A percentile compares a stretch with the other conserved stretches of the same genome.
These are phyloP conservation scores for Microctenopoma stevenorrisi DNA, from an alignment of 2,797 vertebrate species.

Conservation along the genomic window DNA sequence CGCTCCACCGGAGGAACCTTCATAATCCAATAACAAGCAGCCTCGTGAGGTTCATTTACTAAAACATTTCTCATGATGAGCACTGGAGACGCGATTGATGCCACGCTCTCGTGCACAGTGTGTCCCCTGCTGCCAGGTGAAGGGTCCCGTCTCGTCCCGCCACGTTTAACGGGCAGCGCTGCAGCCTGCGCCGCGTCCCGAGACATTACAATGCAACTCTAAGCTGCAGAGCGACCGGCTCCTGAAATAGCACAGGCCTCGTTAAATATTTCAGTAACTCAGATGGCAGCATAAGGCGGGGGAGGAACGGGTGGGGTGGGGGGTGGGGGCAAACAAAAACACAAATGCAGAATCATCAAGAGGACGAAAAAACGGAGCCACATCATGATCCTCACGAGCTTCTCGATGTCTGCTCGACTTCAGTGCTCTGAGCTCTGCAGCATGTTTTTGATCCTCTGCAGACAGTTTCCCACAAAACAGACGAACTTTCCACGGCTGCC, in stretches of 20 bases:
- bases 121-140: background rate
- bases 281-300: conserved; percentile 54
- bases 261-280: conserved; percentile 80
- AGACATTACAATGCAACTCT: conserved; percentile 20
- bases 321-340: background rate
- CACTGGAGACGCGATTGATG: background rate
- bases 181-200: background rate
- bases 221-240: conserved; percentile 44
- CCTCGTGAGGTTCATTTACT: no score
- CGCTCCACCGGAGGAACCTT: background rate
- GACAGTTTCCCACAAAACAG: no score
- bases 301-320: conserved; percentile 3
- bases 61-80: background rate
- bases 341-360: background rate
- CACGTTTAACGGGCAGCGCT: background rate
- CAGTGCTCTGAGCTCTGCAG: no score
- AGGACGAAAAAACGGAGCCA: background rate
- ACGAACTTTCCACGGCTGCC: no score
- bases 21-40: background rate
- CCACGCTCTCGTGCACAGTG: background rate
- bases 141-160: background rate
- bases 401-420: background rate
- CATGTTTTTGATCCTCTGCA: no score
- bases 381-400: background rate
- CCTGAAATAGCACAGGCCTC: conserved; percentile 74